Evolutionary conservation across 2,797 vertebrate genomes (phyloP), one percentile per base, ranked within the genome.

Genomic region (Heteromormyrus szaboi): DNA sequence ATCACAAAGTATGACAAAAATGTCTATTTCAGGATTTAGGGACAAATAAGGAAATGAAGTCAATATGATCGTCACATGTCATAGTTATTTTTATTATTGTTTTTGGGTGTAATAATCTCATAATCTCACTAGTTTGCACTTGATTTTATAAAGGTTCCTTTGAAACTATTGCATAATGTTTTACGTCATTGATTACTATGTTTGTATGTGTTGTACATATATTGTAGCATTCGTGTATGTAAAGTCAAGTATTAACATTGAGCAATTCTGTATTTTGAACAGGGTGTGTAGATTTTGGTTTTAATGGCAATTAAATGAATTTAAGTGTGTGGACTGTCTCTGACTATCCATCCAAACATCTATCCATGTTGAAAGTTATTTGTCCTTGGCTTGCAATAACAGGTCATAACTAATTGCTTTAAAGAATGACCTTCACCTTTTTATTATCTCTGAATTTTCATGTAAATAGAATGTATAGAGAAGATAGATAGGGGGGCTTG

Each of bases 141-240:
- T 76, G 17, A 3, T 37, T 72, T 72, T 72, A 72, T 33, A 37
- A 76, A 76, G 29, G 9, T 79, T 41, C 33, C 33, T 41, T 41
- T 76, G 33, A 37, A 76, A 76, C 33, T 79, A 44, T 79, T 17
- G 33, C 17, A 44, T n/a, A 68, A 33, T 41, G 12, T 44, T 79
- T 79, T 79, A 79, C 72, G 37, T 37, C 72, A 79, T 44, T 3
- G 17, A 44, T 79, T 79, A 44, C 72, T 79, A 44, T 76, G 37
- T 76, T 76, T 41, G 68, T 76, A 76, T 79, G 72, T 79, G 72
- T 79, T 44, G 37, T 79, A 79, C 37, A 79, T 79, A 79, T 79
- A 19, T 33, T 44, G 37, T 79, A 44, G 37, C 33, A 41, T 44
- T 8, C 6, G 1, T 33, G 37, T 79, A 79, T 79, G 72, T 79